phyloP scores from a whole-genome alignment of 2,113 vertebrate genomes.

The Oxyruncus cristatus region DNA sequence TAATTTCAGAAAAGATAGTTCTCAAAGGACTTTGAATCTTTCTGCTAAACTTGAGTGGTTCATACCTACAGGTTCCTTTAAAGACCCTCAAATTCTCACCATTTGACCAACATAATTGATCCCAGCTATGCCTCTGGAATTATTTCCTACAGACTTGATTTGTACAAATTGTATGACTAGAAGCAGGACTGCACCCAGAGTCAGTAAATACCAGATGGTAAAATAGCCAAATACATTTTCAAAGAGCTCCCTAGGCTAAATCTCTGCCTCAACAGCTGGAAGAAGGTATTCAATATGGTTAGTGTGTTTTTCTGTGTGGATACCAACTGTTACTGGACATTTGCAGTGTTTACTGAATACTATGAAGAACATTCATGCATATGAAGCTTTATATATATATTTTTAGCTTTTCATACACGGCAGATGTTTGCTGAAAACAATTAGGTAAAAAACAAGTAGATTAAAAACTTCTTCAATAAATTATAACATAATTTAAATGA shows the following conservation, averaged over 20 bases:
- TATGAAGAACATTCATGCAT: background rate
- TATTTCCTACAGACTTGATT: background rate
- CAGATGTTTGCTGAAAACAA: slow-evolving; percentile 59
- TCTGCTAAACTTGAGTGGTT: background rate
- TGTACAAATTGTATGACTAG: background rate
- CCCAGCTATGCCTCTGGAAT: background rate
- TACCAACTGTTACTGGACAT: slow-evolving; percentile 32
- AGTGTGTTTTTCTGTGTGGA: slow-evolving; percentile 8
- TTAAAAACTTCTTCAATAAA: slow-evolving; percentile 40
- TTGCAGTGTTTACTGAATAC: slow-evolving; percentile 20
- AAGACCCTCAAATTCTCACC: background rate
- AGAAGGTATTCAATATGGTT: background rate
- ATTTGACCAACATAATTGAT: background rate
- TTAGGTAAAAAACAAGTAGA: slow-evolving; percentile 33
- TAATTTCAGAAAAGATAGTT: background rate
- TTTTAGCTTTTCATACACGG: background rate
- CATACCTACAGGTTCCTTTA: background rate
- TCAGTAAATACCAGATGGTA: slow-evolving; percentile 52
- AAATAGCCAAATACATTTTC: slow-evolving; percentile 8
- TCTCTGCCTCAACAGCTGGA: slow-evolving; percentile 54
- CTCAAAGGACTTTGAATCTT: background rate
- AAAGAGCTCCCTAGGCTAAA: slow-evolving; percentile 31
- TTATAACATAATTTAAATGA: slow-evolving; percentile 46
- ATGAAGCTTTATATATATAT: background rate
- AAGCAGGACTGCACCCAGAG: background rate